Evolutionary conservation across 2,888 invertebrate species (phyloP), one percentile per base, ranked within the genome.

Genomic region (Drosophila neonasuta): DNA sequence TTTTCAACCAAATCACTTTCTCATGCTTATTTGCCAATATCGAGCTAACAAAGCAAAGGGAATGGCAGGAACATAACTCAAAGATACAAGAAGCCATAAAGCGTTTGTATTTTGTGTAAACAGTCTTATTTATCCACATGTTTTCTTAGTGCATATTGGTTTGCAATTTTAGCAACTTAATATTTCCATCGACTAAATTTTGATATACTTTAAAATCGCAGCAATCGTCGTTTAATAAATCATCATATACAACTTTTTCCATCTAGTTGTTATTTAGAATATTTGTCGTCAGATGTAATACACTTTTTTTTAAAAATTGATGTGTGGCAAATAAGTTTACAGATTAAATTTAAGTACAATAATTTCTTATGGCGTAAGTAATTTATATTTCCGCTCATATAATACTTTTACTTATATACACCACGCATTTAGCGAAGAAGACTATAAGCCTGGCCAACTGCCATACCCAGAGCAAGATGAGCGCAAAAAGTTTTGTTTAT

Each of bases 391-490:
- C 4, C 1, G n/a, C 11, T 6, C 5, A 2, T 36, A 4, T n/a
- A 3, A 6, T n/a, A 5, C 6, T 1, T 10, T 39, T 39, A 10
- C 39, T 39, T 13, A 39, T 39, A 5, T 2, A 15, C 0, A 5
- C 5, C 10, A 17, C 10, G 10, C 4, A 10, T 44, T 11, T 20
- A 44, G 44, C 4, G 44, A 44, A 20, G 17, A 17, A 1, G 77
- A 75, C 0, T 82, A 85, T 17, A 85, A 62, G 13, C 86, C 81
- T 0, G 86, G 86, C 0, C 7, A 11, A 1, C n/a, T 68, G 9
- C 71, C 77, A 0, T 58, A 70, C 13, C 72, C 63, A 4, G 71
- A 70, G 36, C 71, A 71, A 24, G 63, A 84, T 46, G 55, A 79
- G 0, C 77, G 83, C 1, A 64, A 44, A 13, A 9, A 20, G 7